phyloP scores from a whole-genome alignment of 1,140 invertebrate species.

The Mya arenaria region DNA sequence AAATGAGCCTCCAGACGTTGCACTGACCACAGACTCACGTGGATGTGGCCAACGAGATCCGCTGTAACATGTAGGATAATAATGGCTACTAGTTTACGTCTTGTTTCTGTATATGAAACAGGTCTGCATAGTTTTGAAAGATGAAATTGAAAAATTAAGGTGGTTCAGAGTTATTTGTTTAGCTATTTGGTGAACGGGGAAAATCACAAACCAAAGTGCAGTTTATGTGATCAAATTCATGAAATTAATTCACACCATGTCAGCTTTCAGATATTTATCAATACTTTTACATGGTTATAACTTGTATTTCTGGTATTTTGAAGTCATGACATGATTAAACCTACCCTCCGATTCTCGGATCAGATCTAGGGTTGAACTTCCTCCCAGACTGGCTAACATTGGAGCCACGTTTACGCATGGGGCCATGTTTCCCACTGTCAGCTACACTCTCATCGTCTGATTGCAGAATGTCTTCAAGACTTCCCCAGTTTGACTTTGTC shows the following conservation, averaged over 20 bases:
- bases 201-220: too few relatives aligned
- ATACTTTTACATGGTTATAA: too few relatives aligned
- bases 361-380: conserved; percentile 48
- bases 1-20: background rate
- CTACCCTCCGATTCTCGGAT: conserved; percentile 51
- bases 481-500: conserved; percentile 51
- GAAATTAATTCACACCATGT: too few relatives aligned
- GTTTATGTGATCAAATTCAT: too few relatives aligned
- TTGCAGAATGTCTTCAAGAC: conserved; percentile 22
- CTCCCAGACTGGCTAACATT: conserved; percentile 7
- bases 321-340: background rate
- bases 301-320: too few relatives aligned
- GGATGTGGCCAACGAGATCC: conserved; percentile 35
- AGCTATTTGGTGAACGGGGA: too few relatives aligned
- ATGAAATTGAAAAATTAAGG: background rate
- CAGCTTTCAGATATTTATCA: too few relatives aligned
- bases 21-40: conserved; percentile 22
- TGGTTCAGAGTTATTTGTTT: too few relatives aligned
- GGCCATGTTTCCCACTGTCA: background rate
- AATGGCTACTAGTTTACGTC: background rate
- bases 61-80: conserved; percentile 11
- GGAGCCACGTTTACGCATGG: conserved; percentile 23
- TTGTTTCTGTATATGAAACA: background rate
- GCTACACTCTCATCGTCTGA: conserved; percentile 68
- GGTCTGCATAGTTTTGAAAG: background rate